Evolutionary conservation across 2,797 vertebrate species (phyloP).

Genomic region (Gymnothorax javanicus): DNA sequence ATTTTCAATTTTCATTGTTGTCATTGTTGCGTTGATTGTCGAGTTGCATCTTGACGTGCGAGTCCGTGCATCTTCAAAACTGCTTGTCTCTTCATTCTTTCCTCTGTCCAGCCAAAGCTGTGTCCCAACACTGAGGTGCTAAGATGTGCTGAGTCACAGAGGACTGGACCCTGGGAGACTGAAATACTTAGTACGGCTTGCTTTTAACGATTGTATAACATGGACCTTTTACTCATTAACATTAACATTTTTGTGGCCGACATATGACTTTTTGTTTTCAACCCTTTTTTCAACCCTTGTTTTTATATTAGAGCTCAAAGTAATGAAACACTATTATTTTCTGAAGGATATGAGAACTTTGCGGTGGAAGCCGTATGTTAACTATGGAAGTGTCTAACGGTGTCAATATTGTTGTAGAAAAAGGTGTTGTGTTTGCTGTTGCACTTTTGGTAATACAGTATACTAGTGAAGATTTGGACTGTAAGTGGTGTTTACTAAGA

Average conservation of each 20-base stretch:
- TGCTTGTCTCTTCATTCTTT: conserved; percentile 14
- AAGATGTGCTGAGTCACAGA: not conserved
- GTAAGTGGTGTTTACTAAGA: conserved; percentile 51
- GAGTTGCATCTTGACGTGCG: conserved; percentile 1
- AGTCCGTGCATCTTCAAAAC: not conserved
- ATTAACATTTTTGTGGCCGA: conserved; percentile 44
- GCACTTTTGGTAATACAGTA: conserved; percentile 72
- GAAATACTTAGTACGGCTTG: not conserved
- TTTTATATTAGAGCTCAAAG: conserved; percentile 39
- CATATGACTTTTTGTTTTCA: conserved; percentile 30
- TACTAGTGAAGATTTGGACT: conserved; percentile 69
- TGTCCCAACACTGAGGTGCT: conserved; percentile 67
- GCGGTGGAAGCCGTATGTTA: conserved; percentile 30
- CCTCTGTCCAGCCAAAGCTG: conserved; percentile 77
- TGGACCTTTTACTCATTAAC: conserved; percentile 25
- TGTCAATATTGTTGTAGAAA: conserved; percentile 50
- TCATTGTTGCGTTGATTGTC: not conserved
- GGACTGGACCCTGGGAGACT: conserved; percentile 7
- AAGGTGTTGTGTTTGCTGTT: conserved; percentile 63
- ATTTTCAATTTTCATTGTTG: not conserved
- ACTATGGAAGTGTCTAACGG: conserved; percentile 39
- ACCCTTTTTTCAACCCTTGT: conserved; percentile 11
- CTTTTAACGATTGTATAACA: conserved; percentile 24
- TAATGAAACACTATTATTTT: conserved; percentile 30
- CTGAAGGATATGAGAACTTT: conserved; percentile 24